phyloP scores from a whole-genome alignment of 2,888 invertebrate genomes.

The Ennomos erosarius region DNA sequence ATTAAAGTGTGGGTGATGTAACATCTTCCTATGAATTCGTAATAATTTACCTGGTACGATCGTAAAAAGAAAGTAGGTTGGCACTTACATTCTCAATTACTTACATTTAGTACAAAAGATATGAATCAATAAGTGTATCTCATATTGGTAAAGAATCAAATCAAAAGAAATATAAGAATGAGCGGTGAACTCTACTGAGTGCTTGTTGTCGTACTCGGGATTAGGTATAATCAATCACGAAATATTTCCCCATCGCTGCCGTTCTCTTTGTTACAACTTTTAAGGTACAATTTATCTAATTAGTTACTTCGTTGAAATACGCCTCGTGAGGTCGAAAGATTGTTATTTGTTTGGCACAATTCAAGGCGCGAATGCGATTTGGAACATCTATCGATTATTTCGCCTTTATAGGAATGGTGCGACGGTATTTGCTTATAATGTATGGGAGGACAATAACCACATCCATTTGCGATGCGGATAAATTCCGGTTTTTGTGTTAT shows the following conservation, averaged over 20 bases:
- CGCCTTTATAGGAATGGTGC: slow-evolving; percentile 23
- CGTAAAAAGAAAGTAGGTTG: too few relatives aligned
- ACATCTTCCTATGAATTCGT: too few relatives aligned
- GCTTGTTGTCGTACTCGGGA: slow-evolving; percentile 10
- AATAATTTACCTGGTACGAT: too few relatives aligned
- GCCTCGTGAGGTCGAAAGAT: slow-evolving; percentile 13
- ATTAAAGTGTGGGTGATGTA: too few relatives aligned
- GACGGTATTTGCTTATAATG: slow-evolving; percentile 30
- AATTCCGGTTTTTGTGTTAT: slow-evolving; percentile 30
- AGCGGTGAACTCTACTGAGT: not conserved
- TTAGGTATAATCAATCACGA: slow-evolving; percentile 46
- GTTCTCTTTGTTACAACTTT: slow-evolving; percentile 43
- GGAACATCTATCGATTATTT: slow-evolving; percentile 33
- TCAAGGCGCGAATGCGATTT: slow-evolving; percentile 32
- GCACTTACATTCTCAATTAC: too few relatives aligned
- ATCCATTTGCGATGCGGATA: slow-evolving; percentile 28
- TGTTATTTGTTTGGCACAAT: slow-evolving; percentile 35
- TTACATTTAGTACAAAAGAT: too few relatives aligned
- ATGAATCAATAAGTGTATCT: too few relatives aligned
- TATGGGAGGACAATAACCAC: slow-evolving; percentile 31
- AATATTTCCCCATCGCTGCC: slow-evolving; percentile 37
- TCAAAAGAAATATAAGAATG: too few relatives aligned
- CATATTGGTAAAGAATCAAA: slow-evolving; percentile 1
- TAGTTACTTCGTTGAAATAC: slow-evolving; percentile 40
- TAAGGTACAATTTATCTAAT: slow-evolving; percentile 50